Conservation (phyloP, 2,797 vertebrate species). For the Eulemur albifrons region DNA sequence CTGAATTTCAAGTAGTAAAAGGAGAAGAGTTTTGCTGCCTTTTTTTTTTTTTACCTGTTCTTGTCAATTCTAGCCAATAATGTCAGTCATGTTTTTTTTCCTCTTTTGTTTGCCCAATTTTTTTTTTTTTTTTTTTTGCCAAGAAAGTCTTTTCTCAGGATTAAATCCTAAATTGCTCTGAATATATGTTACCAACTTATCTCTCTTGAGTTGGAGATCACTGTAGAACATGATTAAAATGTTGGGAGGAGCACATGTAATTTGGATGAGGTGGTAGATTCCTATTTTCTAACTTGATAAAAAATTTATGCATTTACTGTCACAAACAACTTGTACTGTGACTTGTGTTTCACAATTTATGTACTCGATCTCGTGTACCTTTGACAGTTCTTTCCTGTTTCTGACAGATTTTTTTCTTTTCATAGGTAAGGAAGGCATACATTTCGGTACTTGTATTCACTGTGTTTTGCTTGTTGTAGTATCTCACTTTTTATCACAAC, state of each 20-base stretch:
- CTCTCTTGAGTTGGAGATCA: not conserved
- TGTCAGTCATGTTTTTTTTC: not conserved
- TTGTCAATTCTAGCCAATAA: not conserved
- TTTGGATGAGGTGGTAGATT: not conserved
- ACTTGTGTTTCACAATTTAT: constrained; percentile 29
- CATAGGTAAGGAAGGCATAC: not conserved
- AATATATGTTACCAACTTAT: not conserved
- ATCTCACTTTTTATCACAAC: not conserved
- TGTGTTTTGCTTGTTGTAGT: constrained; percentile 21
- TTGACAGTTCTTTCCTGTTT: constrained; percentile 19
- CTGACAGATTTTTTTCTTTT: constrained; percentile 41
- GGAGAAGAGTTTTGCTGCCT: not conserved
- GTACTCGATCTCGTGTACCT: not conserved
- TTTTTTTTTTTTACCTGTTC: not conserved
- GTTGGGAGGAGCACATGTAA: not conserved
- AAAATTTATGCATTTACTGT: constrained; percentile 22
- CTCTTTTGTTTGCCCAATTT: not conserved
- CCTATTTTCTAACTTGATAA: constrained; percentile 37
- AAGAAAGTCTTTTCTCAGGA: not conserved
- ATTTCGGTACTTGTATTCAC: not conserved
- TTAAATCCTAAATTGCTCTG: not conserved
- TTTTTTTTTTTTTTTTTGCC: not conserved
- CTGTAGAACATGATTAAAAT: not conserved
- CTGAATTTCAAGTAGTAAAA: not conserved
- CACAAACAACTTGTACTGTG: constrained; percentile 38